Evolutionary conservation across 2,888 invertebrate genomes (phyloP).

Genomic region (Euplexia lucipara): DNA sequence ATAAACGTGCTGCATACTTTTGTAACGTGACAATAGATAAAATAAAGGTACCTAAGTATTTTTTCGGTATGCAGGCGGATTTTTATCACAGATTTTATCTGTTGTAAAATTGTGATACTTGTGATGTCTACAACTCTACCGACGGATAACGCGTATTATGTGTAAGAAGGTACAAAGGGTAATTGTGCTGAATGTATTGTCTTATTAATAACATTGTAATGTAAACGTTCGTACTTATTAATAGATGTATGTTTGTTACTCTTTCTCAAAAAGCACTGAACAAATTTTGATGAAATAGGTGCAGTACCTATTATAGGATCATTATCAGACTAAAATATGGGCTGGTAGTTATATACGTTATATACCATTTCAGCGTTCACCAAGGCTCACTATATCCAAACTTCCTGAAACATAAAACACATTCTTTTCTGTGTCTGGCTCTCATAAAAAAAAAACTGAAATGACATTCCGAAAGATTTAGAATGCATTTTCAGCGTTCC

Average conservation of each 20-base stretch:
- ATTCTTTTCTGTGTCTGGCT: constrained; percentile 54
- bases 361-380: constrained; percentile 11
- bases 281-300: too few species aligned
- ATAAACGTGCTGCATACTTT: constrained; percentile 29
- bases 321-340: too few species aligned
- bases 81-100: constrained; percentile 51
- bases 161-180: constrained; percentile 1
- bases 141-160: constrained; percentile 35
- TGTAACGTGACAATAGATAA: constrained; percentile 45
- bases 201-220: too few species aligned
- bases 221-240: too few species aligned
- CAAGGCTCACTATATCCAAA: constrained; percentile 11
- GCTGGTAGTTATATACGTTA: not conserved
- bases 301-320: too few species aligned
- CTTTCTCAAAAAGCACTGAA: too few species aligned
- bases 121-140: constrained; percentile 34
- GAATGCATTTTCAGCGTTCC: constrained; percentile 54
- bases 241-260: too few species aligned
- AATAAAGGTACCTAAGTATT: constrained; percentile 41
- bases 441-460: constrained; percentile 53
- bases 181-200: not conserved
- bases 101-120: not conserved
- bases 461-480: constrained; percentile 45
- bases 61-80: constrained; percentile 33
- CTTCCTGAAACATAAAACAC: constrained; percentile 55